Percentiles rank a stretch among this genome's conserved stretches.
phyloP scores from a whole-genome alignment of 1,140 invertebrate genomes.

The Drosophila carrolli region DNA sequence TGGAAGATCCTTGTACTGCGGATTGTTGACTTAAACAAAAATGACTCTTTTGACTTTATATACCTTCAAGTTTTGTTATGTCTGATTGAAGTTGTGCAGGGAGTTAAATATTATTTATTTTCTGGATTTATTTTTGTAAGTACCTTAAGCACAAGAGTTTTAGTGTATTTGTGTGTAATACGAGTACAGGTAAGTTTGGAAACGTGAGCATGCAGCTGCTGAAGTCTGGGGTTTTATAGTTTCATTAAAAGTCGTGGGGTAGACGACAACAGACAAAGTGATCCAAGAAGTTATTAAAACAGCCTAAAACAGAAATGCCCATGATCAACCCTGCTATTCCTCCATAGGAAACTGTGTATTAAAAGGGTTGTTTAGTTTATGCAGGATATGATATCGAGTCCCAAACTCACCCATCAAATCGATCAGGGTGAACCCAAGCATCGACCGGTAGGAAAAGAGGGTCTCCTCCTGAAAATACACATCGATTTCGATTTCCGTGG shows the following conservation, averaged over 20 bases:
- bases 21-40: no score
- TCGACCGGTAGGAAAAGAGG: slow-evolving; percentile 69
- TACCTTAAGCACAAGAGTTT: slow-evolving; percentile 5
- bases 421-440: slow-evolving; percentile 63
- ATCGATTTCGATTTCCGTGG: slow-evolving; percentile 49
- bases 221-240: background rate
- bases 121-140: slow-evolving; percentile 31
- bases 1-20: no score
- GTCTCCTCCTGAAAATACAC: slow-evolving; percentile 73
- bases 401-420: slow-evolving; percentile 62
- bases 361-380: no score
- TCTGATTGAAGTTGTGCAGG: slow-evolving; percentile 37
- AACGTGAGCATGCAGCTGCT: slow-evolving; percentile 48
- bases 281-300: slow-evolving; percentile 55
- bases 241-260: slow-evolving; percentile 5
- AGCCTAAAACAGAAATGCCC: slow-evolving; percentile 66
- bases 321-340: slow-evolving; percentile 73
- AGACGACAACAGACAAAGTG: slow-evolving; percentile 47
- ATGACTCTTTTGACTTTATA: background rate
- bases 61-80: slow-evolving; percentile 1
- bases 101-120: slow-evolving; percentile 23
- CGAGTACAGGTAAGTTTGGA: slow-evolving; percentile 44
- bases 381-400: background rate
- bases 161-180: slow-evolving; percentile 5
- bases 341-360: slow-evolving; percentile 61